These are phyloP conservation scores for Leucania comma DNA, from an alignment of 2,888 invertebrate genomes.

Conservation along the genomic window DNA sequence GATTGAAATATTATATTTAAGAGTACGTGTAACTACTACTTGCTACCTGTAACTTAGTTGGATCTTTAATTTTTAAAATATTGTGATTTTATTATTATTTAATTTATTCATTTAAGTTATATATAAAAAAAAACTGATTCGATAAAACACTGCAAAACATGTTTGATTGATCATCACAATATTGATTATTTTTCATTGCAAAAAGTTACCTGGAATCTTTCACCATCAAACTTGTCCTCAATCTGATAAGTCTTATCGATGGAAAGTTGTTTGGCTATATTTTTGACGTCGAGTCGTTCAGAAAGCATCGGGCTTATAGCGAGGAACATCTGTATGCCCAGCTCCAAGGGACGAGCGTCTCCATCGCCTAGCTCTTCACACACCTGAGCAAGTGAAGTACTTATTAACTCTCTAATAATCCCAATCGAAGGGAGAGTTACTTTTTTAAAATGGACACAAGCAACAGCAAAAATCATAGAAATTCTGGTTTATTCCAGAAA, in stretches of 20 bases:
- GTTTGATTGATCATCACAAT: too few relatives aligned
- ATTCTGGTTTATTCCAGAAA: too few relatives aligned
- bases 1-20: background rate
- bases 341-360: slow-evolving; percentile 91
- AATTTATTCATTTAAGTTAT: too few relatives aligned
- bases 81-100: background rate
- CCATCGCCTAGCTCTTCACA: slow-evolving; percentile 93
- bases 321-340: slow-evolving; percentile 93
- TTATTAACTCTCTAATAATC: background rate
- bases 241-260: slow-evolving; percentile 90
- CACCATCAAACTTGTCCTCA: slow-evolving; percentile 98
- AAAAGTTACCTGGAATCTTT: slow-evolving; percentile 93
- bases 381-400: slow-evolving; percentile 76
- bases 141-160: background rate
- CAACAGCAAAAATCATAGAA: background rate
- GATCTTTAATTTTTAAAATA: background rate
- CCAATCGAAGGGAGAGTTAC: background rate
- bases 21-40: background rate
- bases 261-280: slow-evolving; percentile 89
- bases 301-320: slow-evolving; percentile 97
- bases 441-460: background rate
- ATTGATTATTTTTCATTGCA: too few relatives aligned
- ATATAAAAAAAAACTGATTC: too few relatives aligned
- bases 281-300: slow-evolving; percentile 92
- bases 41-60: background rate